Evolutionary conservation across 2,888 invertebrate species (phyloP).

Genomic region (Caenorhabditis afra): DNA sequence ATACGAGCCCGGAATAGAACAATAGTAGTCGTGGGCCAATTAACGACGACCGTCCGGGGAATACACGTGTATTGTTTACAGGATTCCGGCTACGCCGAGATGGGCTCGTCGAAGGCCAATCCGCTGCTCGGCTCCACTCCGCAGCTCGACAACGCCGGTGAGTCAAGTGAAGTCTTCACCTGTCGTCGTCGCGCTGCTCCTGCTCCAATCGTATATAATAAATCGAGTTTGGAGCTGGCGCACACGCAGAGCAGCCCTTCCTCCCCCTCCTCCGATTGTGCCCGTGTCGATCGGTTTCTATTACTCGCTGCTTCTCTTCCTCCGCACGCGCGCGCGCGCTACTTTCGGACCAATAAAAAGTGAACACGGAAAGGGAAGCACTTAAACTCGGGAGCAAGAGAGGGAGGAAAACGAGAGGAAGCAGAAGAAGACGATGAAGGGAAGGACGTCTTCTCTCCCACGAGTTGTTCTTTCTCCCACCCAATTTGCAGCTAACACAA

Average conservation of each 20-base stretch:
- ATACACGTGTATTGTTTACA: conserved; percentile 54
- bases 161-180: conserved; percentile 29
- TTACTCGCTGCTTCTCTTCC: conserved; percentile 11
- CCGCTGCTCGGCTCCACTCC: conserved; percentile 78
- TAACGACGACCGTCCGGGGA: neutral
- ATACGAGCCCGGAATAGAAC: neutral
- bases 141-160: conserved; percentile 75
- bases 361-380: conserved; percentile 57
- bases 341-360: conserved; percentile 41
- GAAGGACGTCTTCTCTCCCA: conserved; percentile 12
- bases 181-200: conserved; percentile 13
- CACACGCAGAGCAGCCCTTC: neutral
- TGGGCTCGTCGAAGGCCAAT: conserved; percentile 60
- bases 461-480: conserved; percentile 41
- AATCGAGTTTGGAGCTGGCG: conserved; percentile 26
- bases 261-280: conserved; percentile 10
- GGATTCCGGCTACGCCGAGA: conserved; percentile 79
- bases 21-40: neutral
- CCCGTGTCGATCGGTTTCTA: conserved; percentile 26
- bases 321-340: neutral
- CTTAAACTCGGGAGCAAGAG: conserved; percentile 43
- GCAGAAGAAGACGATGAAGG: conserved; percentile 1
- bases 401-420: no score
- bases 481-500: conserved; percentile 43
- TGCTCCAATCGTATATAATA: conserved; percentile 22